A percentile compares a stretch with the other conserved stretches of the same genome.
Conservation (phyloP, 2,113 vertebrate species). For the Saimiri boliviensis region DNA sequence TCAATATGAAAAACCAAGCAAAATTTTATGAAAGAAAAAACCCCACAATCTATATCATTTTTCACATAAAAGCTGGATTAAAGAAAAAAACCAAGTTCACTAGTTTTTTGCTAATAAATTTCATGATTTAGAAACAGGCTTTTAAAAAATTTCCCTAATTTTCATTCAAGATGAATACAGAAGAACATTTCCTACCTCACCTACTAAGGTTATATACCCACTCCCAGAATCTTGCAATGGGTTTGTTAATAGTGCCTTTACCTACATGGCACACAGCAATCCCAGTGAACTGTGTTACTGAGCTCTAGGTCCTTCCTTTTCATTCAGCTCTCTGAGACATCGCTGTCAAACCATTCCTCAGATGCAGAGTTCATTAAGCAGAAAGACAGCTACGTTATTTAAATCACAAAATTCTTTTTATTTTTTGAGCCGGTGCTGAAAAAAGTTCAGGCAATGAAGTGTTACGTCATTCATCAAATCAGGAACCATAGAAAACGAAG, state of each 20-base stretch:
- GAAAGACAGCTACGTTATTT: background rate
- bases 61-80: background rate
- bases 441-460: background rate
- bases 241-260: background rate
- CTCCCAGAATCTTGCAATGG: background rate
- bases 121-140: background rate
- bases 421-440: background rate
- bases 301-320: background rate
- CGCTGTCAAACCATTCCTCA: background rate
- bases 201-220: background rate
- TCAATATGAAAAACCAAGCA: background rate
- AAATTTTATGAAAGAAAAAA: conserved; percentile 1
- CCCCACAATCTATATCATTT: background rate
- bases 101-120: background rate
- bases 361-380: background rate
- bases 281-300: background rate
- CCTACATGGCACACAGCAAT: background rate
- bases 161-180: conserved; percentile 20
- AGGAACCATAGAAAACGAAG: background rate
- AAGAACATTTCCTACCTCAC: background rate
- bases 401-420: conserved; percentile 9
- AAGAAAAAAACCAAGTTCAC: background rate
- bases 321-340: background rate
- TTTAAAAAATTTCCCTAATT: background rate
- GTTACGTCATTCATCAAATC: background rate